Conservation (phyloP, 2,113 vertebrate genomes). For the Anarrhichthys ocellatus region DNA sequence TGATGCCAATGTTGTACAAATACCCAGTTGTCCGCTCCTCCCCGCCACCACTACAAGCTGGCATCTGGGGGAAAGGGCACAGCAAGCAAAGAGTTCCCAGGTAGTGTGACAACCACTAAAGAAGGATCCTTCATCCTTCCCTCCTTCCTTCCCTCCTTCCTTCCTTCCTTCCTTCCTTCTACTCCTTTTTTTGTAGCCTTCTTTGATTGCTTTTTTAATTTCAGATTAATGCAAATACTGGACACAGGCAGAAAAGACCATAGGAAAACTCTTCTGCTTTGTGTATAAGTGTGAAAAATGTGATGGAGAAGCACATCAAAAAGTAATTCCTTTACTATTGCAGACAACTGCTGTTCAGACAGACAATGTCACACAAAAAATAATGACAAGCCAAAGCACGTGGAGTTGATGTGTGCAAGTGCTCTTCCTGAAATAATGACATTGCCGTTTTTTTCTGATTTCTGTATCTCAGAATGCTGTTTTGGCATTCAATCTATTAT, state of each 20-base stretch:
- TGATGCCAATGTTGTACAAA: neutral
- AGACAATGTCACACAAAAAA: neutral
- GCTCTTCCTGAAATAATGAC: neutral
- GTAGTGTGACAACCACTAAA: neutral
- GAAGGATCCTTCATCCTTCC: neutral
- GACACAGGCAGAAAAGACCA: neutral
- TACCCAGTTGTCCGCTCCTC: conserved; percentile 17
- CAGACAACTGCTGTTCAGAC: neutral
- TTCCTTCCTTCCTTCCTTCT: neutral
- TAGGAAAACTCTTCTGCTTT: neutral
- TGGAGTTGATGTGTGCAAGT: neutral
- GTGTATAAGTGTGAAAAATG: neutral
- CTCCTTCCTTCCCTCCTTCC: neutral
- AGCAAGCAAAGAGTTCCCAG: neutral
- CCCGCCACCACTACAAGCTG: conserved; percentile 23
- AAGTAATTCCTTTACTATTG: neutral
- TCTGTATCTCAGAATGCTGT: neutral
- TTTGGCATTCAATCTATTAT: neutral
- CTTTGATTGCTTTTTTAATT: neutral
- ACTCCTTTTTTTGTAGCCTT: neutral
- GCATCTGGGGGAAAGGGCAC: conserved; percentile 78
- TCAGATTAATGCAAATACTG: neutral
- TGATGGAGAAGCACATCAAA: neutral
- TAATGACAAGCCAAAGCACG: neutral
- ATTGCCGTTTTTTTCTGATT: neutral